phyloP scores from a whole-genome alignment of 2,888 invertebrate genomes.

The Phragmatobia fuliginosa region DNA sequence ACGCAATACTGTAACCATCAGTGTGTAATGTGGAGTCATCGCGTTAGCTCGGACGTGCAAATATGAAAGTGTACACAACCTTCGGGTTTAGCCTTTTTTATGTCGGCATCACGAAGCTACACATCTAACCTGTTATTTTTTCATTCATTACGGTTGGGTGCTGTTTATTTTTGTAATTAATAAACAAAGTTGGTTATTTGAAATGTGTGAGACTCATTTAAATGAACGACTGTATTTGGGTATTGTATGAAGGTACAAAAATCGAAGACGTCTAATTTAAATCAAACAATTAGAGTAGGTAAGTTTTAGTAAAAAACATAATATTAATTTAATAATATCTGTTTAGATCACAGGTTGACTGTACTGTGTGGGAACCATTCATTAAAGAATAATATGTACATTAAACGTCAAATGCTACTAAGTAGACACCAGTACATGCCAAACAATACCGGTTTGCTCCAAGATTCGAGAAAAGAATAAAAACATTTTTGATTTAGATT shows the following conservation, averaged over 20 bases:
- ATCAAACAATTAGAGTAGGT: neutral
- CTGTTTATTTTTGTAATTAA: neutral
- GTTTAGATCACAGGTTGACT: neutral
- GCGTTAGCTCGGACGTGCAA: slow-evolving; percentile 28
- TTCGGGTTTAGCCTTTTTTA: slow-evolving; percentile 24
- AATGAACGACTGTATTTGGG: neutral
- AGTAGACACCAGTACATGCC: neutral
- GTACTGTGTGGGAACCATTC: neutral
- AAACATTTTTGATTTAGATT: neutral
- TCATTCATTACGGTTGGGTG: neutral
- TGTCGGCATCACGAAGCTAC: neutral
- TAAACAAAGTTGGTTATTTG: neutral
- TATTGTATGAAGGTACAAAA: neutral
- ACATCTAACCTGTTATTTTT: neutral
- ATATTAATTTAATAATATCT: no score
- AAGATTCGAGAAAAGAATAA: neutral
- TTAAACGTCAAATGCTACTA: neutral
- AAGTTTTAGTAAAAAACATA: neutral
- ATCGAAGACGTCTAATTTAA: no score
- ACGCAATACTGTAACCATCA: slow-evolving; percentile 7
- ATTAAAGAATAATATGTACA: neutral
- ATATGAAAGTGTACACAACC: slow-evolving; percentile 39
- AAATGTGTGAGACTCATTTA: neutral
- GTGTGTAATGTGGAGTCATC: slow-evolving; percentile 31
- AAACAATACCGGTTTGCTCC: neutral